Conservation (phyloP, 2,113 vertebrate genomes). For the Podarcis muralis region DNA sequence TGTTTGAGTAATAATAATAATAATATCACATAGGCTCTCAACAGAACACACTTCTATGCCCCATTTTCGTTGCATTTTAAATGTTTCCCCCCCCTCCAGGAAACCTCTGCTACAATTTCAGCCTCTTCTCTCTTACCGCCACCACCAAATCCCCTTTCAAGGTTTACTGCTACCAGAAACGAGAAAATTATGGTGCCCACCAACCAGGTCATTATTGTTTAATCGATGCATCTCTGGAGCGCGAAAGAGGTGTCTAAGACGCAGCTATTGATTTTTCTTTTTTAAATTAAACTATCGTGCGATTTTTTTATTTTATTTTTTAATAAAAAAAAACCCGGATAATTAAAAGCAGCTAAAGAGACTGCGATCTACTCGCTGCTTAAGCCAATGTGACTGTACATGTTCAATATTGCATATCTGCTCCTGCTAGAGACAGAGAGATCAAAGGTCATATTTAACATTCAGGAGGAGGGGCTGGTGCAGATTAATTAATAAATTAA, state of each 20-base stretch:
- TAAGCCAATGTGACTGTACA: conserved; percentile 70
- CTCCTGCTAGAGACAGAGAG: conserved; percentile 81
- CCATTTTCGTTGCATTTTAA: conserved; percentile 54
- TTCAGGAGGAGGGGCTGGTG: conserved; percentile 83
- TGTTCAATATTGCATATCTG: conserved; percentile 78
- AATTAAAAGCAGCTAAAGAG: conserved; percentile 54
- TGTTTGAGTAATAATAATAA: conserved; percentile 53
- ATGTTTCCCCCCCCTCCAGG: conserved; percentile 62
- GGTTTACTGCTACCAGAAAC: conserved; percentile 73
- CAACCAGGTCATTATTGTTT: conserved; percentile 91
- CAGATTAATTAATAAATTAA: conserved; percentile 85
- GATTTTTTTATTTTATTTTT: conserved; percentile 40
- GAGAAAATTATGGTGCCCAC: conserved; percentile 81
- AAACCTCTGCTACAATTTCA: conserved; percentile 57
- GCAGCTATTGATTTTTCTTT: conserved; percentile 73
- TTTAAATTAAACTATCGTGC: conserved; percentile 58
- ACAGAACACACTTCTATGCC: conserved; percentile 55
- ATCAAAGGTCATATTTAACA: conserved; percentile 93
- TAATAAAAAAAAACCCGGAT: conserved; percentile 23
- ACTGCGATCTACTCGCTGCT: conserved; percentile 61
- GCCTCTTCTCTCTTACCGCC: conserved; percentile 17
- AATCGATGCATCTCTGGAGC: conserved; percentile 90
- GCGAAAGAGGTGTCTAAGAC: conserved; percentile 85
- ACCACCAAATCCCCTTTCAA: conserved; percentile 47
- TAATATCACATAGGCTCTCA: conserved; percentile 36